Conservation (phyloP, 1,140 invertebrate species). For the Drosophila subpulchrella region DNA sequence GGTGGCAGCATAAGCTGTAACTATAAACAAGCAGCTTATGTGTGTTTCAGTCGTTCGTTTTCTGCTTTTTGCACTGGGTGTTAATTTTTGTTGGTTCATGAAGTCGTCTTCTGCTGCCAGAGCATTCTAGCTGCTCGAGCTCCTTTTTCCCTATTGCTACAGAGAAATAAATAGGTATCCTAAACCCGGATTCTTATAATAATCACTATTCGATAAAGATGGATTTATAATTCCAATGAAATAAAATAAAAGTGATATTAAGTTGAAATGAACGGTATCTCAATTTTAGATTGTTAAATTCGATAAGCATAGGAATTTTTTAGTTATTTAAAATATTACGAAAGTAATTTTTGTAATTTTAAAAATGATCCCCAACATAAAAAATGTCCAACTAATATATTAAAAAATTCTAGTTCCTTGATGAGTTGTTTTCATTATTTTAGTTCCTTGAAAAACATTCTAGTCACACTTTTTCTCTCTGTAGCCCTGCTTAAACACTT, state of each 20-base stretch:
- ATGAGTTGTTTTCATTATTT: neutral
- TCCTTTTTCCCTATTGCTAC: slow-evolving; percentile 21
- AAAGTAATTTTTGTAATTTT: too few species aligned
- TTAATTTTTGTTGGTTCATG: slow-evolving; percentile 82
- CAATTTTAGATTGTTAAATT: too few species aligned
- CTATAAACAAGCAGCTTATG: slow-evolving; percentile 83
- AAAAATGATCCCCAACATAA: too few species aligned
- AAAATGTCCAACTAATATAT: too few species aligned
- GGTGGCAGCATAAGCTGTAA: slow-evolving; percentile 80
- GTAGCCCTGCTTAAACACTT: slow-evolving; percentile 67
- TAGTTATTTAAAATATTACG: too few species aligned
- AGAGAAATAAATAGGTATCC: neutral
- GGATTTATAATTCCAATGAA: too few species aligned
- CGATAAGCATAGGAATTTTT: too few species aligned
- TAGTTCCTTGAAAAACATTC: neutral
- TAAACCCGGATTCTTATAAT: too few species aligned
- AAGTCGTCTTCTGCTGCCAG: slow-evolving; percentile 51
- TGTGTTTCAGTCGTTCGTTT: slow-evolving; percentile 75
- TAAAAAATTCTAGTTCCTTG: too few species aligned
- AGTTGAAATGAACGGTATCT: too few species aligned
- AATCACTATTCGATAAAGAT: too few species aligned
- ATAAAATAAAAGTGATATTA: too few species aligned
- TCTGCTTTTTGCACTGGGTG: slow-evolving; percentile 76
- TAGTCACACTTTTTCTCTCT: neutral
- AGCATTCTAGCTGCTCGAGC: slow-evolving; percentile 21